phyloP scores from a whole-genome alignment of 1,140 invertebrate genomes.

The Rhyzopertha dominica region DNA sequence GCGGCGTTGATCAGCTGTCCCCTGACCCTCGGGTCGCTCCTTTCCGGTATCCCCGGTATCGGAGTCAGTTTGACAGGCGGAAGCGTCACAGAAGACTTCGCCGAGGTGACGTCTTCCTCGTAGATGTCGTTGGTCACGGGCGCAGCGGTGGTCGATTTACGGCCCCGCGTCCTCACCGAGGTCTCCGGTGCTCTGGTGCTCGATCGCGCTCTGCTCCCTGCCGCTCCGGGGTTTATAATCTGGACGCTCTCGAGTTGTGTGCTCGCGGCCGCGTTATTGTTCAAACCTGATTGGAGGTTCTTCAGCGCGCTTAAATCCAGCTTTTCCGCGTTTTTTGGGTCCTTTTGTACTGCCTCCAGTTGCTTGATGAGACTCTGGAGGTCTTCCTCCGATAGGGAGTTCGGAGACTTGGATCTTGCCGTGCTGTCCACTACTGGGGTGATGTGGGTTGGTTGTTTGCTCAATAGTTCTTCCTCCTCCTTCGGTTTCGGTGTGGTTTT shows the following conservation, averaged over 20 bases:
- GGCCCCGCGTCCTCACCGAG: not conserved
- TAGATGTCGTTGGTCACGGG: conserved; percentile 27
- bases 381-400: conserved; percentile 22
- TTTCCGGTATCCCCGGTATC: conserved; percentile 38
- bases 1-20: conserved; percentile 62
- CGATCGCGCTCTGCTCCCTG: conserved; percentile 22
- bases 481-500: conserved; percentile 17
- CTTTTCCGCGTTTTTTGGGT: conserved; percentile 31
- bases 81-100: conserved; percentile 17
- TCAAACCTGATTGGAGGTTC: conserved; percentile 31
- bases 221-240: conserved; percentile 33
- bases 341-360: conserved; percentile 37
- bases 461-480: conserved; percentile 30
- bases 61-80: conserved; percentile 38
- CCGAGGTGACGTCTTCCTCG: conserved; percentile 25
- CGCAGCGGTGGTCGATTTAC: conserved; percentile 19
- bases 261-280: conserved; percentile 25
- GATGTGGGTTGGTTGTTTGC: conserved; percentile 35
- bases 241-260: conserved; percentile 33
- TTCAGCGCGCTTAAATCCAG: conserved; percentile 36
- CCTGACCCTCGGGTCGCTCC: conserved; percentile 45
- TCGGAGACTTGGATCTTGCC: conserved; percentile 18
- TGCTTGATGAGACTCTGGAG: conserved; percentile 32
- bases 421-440: conserved; percentile 32
- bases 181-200: not conserved